These are phyloP conservation scores for Apeltes quadracus DNA, from an alignment of 2,113 vertebrate genomes.

Conservation along the genomic window DNA sequence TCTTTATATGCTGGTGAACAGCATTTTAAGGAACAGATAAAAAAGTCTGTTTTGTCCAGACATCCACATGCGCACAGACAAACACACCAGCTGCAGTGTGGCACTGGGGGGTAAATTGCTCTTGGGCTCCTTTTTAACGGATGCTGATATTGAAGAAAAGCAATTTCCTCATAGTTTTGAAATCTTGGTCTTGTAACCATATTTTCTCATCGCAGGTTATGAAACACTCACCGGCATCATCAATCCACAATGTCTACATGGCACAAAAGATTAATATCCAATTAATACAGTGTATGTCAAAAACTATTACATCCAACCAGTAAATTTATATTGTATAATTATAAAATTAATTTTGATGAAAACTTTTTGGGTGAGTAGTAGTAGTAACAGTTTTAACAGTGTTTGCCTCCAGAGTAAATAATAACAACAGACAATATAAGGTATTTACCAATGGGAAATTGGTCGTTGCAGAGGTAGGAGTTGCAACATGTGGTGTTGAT, in stretches of 20 bases:
- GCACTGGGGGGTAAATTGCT: neutral
- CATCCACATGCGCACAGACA: neutral
- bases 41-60: neutral
- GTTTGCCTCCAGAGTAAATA: neutral
- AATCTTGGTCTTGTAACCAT: slow-evolving; percentile 4
- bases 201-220: neutral
- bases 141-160: neutral
- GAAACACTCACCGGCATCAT: neutral
- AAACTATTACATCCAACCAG: too few relatives aligned
- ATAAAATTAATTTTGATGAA: neutral
- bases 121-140: neutral
- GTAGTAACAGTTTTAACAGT: neutral
- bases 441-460: slow-evolving; percentile 25
- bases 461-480: slow-evolving; percentile 39
- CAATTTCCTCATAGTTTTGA: neutral
- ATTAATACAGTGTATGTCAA: too few relatives aligned
- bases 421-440: neutral
- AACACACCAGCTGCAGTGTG: neutral
- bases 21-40: neutral
- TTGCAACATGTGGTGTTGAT: slow-evolving; percentile 46
- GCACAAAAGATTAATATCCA: neutral
- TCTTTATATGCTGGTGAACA: neutral
- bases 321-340: neutral
- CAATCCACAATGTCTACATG: neutral
- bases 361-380: neutral